Conservation (phyloP, 2,113 vertebrate species). For the Brienomyrus longianalis region DNA sequence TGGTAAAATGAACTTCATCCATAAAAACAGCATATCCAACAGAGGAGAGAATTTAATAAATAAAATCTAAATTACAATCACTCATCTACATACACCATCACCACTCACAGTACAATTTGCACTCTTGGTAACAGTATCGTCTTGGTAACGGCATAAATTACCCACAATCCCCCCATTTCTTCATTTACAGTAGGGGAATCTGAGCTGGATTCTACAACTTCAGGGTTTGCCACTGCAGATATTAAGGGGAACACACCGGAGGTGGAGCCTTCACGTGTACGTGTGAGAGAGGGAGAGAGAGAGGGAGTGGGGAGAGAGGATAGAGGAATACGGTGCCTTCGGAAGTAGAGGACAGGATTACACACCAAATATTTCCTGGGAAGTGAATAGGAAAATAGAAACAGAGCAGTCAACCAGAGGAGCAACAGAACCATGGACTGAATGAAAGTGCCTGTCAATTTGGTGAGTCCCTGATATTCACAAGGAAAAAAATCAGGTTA, state of each 20-base stretch:
- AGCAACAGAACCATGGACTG: background rate
- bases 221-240: constrained; percentile 11
- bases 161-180: background rate
- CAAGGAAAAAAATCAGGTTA: background rate
- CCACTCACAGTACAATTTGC: constrained; percentile 2
- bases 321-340: background rate
- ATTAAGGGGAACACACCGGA: constrained; percentile 47
- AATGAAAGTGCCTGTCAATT: background rate
- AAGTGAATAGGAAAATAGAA: background rate
- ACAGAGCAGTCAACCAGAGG: background rate
- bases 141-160: constrained; percentile 12
- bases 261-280: constrained; percentile 49
- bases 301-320: background rate
- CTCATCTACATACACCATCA: background rate
- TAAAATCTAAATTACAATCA: background rate
- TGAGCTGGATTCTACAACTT: constrained; percentile 9
- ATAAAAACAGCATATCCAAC: background rate
- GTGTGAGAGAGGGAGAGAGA: constrained; percentile 26
- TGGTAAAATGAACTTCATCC: background rate
- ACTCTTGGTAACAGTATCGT: background rate
- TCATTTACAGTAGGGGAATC: background rate
- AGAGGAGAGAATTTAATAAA: background rate
- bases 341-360: constrained; percentile 3
- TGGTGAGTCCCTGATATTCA: background rate
- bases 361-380: constrained; percentile 8